Evolutionary conservation across 2,113 vertebrate genomes (phyloP), one percentile per base, ranked within the genome.

Genomic region (Oxyruncus cristatus): DNA sequence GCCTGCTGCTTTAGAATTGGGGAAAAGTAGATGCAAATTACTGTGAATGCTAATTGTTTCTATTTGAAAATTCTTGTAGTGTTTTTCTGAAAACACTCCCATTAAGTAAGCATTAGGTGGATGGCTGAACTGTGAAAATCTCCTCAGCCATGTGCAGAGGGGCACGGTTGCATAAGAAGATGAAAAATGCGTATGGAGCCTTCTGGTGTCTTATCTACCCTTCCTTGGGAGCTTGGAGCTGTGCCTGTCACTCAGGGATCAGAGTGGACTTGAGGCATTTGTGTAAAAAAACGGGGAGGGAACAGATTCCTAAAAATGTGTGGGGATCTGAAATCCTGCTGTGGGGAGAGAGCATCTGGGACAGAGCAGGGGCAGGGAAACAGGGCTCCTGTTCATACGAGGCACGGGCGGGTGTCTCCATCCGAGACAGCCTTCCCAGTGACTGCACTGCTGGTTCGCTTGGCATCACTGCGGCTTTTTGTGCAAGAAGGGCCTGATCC

Each of bases 41-140:
- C 90, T 75, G 91, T 81, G 94, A 92, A 95, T 97, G 89, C 89
- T 98, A 98, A 98, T 97, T 97, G 93, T 97, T 98, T 97, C 97
- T 98, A 96, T 97, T 98, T 97, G 96, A 97, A 97, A 97, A 97
- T 96, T 95, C 96, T 92, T 77, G 39, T 89, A 89, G 96, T 97
- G 65, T 97, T 97, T 97, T 97, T 96, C 88, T 97, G 96, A 79
- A 97, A 98, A 96, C 95, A 95, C 79, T 97, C 78, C 92, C 73
- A 94, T 97, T 97, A 98, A 97, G 91, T 88, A 86, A 96, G 81
- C 95, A 93, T 97, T 97, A 96, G 90, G 88, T 97, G 66, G 88
- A 89, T 94, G 89, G 92, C 85, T 88, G 84, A 96, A 80, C 95
- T 74, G n/a, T 75, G 95, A 91, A 59, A 91, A 75, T 71, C 42